These are phyloP conservation scores for Enteromius radiatus DNA, from an alignment of 2,797 vertebrate genomes.

Conservation along the genomic window DNA sequence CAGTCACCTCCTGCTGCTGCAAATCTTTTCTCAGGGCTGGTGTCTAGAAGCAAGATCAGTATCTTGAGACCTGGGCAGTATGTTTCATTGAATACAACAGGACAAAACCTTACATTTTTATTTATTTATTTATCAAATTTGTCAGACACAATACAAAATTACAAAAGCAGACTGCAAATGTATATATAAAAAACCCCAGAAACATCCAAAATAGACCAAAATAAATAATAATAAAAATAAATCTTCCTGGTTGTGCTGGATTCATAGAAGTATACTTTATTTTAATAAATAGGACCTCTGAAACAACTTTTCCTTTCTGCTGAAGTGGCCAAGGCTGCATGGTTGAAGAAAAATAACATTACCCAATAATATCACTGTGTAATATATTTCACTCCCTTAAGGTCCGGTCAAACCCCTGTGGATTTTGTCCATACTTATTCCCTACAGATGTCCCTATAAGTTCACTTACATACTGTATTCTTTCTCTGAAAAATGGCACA, in stretches of 20 bases:
- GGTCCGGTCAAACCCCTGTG: background rate
- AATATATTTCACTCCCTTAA: background rate
- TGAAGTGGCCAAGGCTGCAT: background rate
- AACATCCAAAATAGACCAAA: background rate
- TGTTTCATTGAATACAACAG: background rate
- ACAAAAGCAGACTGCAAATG: background rate
- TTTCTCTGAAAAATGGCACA: background rate
- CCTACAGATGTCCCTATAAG: background rate
- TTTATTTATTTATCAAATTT: background rate
- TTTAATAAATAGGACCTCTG: background rate
- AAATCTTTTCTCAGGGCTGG: background rate
- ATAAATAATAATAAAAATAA: no score
- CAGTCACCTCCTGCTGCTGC: constrained; percentile 61
- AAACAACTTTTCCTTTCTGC: background rate
- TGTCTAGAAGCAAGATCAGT: background rate
- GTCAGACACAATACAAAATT: background rate
- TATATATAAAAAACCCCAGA: background rate
- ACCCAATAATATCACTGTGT: background rate
- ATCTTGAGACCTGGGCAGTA: background rate
- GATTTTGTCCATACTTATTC: background rate
- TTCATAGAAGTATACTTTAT: background rate
- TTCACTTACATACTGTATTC: background rate
- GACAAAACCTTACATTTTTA: background rate
- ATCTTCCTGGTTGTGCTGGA: background rate
- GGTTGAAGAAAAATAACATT: background rate